Evolutionary conservation across 2,797 vertebrate genomes (phyloP), one percentile per base, ranked within the genome.

Genomic region (Syndactyla subalaris): DNA sequence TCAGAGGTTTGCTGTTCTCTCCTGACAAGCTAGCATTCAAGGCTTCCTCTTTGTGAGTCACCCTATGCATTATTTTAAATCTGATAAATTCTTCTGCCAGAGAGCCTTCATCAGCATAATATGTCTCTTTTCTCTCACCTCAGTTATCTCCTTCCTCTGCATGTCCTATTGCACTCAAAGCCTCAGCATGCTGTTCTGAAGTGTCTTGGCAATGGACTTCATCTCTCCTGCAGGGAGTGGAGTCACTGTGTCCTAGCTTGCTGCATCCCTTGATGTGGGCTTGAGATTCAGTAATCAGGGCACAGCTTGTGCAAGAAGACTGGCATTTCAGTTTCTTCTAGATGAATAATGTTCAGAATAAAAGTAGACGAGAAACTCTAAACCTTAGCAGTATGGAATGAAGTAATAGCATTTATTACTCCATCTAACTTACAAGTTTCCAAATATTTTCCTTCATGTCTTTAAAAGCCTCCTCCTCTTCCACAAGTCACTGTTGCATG

Each of bases 171-270:
- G 80, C 62, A 85, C 46, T 92, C 76, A 80, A 94, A 88, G 54
- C 30, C 21, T 22, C 74, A 96, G 81, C 15, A 7, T 45, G 68
- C 30, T 39, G n/a, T 36, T 66, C 62, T 95, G 36, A 74, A 94
- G 75, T 58, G 75, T 30, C 78, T 91, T 90, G 59, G 81, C 66
- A 89, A 32, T 52, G 66, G 66, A 70, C 51, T 52, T 49, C 38
- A n/a, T 23, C 84, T 93, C 94, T 93, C 94, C 94, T 91, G 38
- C 49, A 74, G 78, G n/a, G 71, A 93, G 72, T 62, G 70, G 88
- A 93, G 88, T 70, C 81, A 32, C 46, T 84, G 13, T 74, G 63
- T 84, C 61, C 54, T 88, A 67, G 61, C 61, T 71, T 58, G 59
- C 26, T 68, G n/a, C 36, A 24, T 48, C 46, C 48, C 63, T 95